These are phyloP conservation scores for Borostomias antarcticus DNA, from an alignment of 2,797 vertebrate species.

Conservation along the genomic window DNA sequence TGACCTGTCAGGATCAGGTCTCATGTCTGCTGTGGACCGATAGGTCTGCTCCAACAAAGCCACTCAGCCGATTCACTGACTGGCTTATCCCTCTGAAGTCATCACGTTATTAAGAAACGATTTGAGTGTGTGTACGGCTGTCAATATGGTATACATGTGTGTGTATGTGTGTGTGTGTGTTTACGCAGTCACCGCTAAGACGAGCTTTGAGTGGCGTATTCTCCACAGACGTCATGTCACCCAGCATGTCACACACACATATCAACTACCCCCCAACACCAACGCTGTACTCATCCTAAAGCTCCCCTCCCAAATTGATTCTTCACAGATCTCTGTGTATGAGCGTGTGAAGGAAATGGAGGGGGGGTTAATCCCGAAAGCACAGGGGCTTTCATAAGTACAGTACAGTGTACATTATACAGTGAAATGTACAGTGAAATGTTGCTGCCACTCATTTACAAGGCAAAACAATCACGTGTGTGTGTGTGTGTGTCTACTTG, in stretches of 20 bases:
- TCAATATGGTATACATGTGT: conserved; percentile 17
- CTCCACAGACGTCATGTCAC: conserved; percentile 35
- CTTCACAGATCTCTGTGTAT: conserved; percentile 37
- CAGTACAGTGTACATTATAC: no score
- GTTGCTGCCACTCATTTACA: conserved; percentile 50
- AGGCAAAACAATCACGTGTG: conserved; percentile 45
- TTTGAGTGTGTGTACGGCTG: conserved; percentile 29
- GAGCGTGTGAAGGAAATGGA: background rate
- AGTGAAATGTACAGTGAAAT: no score
- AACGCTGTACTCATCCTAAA: conserved; percentile 28
- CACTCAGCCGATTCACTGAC: conserved; percentile 34
- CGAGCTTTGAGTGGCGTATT: conserved; percentile 47
- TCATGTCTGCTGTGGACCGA: conserved; percentile 13
- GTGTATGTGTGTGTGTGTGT: conserved; percentile 22
- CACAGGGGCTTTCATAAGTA: conserved; percentile 38
- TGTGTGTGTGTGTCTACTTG: conserved; percentile 15
- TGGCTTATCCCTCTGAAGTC: conserved; percentile 34
- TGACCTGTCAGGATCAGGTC: conserved; percentile 19
- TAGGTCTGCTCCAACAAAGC: conserved; percentile 21
- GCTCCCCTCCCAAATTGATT: conserved; percentile 42
- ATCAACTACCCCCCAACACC: conserved; percentile 25
- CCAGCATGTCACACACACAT: conserved; percentile 29
- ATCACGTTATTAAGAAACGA: conserved; percentile 31
- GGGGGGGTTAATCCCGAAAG: conserved; percentile 29
- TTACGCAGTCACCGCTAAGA: conserved; percentile 32